Evolutionary conservation across 2,888 invertebrate species (phyloP).

Genomic region (Hemithea aestivaria): DNA sequence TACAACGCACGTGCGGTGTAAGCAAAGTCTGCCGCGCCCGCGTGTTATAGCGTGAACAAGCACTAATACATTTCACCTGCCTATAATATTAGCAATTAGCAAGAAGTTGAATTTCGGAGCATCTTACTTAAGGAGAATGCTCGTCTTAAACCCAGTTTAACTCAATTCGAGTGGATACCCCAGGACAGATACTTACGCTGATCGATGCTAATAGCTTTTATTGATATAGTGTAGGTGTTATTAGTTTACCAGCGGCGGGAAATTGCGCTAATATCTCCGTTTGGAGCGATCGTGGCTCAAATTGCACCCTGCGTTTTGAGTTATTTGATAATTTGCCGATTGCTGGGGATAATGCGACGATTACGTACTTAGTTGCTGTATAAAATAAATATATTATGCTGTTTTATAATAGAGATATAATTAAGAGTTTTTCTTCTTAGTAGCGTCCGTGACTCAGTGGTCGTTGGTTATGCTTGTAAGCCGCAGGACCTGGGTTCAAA

Average conservation of each 20-base stretch:
- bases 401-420: slow-evolving; percentile 9
- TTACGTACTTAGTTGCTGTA: slow-evolving; percentile 20
- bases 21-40: too few relatives aligned
- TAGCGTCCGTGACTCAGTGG: too few relatives aligned
- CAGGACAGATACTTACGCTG: slow-evolving; percentile 64
- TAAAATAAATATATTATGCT: slow-evolving; percentile 11
- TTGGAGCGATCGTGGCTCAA: slow-evolving; percentile 59
- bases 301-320: slow-evolving; percentile 60
- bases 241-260: slow-evolving; percentile 49
- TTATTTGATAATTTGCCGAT: slow-evolving; percentile 56
- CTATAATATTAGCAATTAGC: too few relatives aligned
- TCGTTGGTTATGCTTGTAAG: too few relatives aligned
- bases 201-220: slow-evolving; percentile 75
- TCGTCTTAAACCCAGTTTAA: too few relatives aligned
- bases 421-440: too few relatives aligned
- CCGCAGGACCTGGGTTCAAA: too few relatives aligned
- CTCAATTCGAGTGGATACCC: slow-evolving; percentile 64
- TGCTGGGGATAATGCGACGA: slow-evolving; percentile 18
- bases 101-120: too few relatives aligned
- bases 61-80: too few relatives aligned
- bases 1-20: too few relatives aligned
- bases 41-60: too few relatives aligned
- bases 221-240: slow-evolving; percentile 71
- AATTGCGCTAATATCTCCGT: slow-evolving; percentile 64
- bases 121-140: too few relatives aligned